Evolutionary conservation across 2,113 vertebrate species (phyloP), one percentile per base, ranked within the genome.

Genomic region (Typhlomys cinereus): DNA sequence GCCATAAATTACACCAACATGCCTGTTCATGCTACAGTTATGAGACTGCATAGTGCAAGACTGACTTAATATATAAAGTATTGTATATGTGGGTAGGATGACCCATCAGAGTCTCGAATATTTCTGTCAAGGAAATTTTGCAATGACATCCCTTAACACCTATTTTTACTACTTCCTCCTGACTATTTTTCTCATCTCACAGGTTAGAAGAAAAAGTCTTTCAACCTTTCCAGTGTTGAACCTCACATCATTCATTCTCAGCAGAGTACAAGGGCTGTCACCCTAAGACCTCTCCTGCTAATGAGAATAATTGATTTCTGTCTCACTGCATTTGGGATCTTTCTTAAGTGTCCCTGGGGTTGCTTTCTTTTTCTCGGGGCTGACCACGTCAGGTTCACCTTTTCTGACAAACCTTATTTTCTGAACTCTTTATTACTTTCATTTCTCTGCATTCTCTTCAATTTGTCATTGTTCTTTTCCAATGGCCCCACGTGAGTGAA

Each of bases 261-360:
- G 67, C 29, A 5, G 41, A 92, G 50, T 89, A 46, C 57, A 94
- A 92, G 41, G n/a, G 5, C 36, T 17, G 10, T 76, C 85, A 89
- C 50, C 86, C 36, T 62, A 84, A 93, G 25, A 84, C 17, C 61
- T 71, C 36, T 81, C 4, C 31, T 88, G 85, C 88, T 94, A 96
- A 96, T 71, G 69, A 94, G 81, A 95, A 90, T 71, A 96, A 96
- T 80, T 21, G 18, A 44, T 81, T 88, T 78, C 10, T 90, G n/a
- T 69, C 66, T 18, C 29, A 52, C 88, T 29, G 39, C 18, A 69
- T 64, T 80, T 14, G 64, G 57, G 57, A 75, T 69, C 39, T 36
- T 90, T 86, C 78, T 92, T 44, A 59, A 61, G 1, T 21, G 48
- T 31, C 79, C 29, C 29, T n/a, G 44, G 76, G 41, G 73, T 48